Evolutionary conservation across 2,888 invertebrate species (phyloP), one percentile per base, ranked within the genome.

Genomic region (Venusia cambrica): DNA sequence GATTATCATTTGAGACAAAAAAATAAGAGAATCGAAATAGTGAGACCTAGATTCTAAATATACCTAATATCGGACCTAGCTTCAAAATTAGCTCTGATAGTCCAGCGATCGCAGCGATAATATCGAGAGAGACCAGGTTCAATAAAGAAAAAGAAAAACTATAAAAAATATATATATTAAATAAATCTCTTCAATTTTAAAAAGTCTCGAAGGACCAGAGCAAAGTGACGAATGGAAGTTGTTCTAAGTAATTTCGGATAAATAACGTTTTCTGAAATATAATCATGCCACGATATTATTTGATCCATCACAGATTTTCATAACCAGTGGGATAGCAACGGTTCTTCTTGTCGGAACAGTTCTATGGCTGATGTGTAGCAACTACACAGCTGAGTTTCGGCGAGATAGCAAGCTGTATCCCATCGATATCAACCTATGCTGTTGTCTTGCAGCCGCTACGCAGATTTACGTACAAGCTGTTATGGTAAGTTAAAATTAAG

Each of bases 381-480:
- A 75, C 7, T 69, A 69, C 6, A 72, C 84, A 0, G 63, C 71
- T 0, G 80, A 85, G 34, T 80, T 87, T 41, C 62, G 84, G n/a
- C 56, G 67, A 11, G 67, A 45, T 51, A 89, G 89, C 65, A 88
- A 89, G 48, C 72, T 90, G 40, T 91, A 90, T 53, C 87, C 89
- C 0, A 83, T 88, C 12, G 87, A 85, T 35, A 83, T 92, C 24
- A 91, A 92, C 59, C 73, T 91, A 14, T 89, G 91, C 56, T 81
- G 90, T 33, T 90, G 90, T 43, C 75, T 92, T 10, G 85, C 88
- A 14, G 79, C 89, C 9, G 90, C 90, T 37, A 91, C 91, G 44
- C 62, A 91, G 6, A 88, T 91, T 20, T 92, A 92, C 61, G 88
- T 92, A 61, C 81, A 92, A 39, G 92, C 92, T 39, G 88, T 91